phyloP scores from a whole-genome alignment of 2,797 vertebrate genomes.

The Taenioides sp. region DNA sequence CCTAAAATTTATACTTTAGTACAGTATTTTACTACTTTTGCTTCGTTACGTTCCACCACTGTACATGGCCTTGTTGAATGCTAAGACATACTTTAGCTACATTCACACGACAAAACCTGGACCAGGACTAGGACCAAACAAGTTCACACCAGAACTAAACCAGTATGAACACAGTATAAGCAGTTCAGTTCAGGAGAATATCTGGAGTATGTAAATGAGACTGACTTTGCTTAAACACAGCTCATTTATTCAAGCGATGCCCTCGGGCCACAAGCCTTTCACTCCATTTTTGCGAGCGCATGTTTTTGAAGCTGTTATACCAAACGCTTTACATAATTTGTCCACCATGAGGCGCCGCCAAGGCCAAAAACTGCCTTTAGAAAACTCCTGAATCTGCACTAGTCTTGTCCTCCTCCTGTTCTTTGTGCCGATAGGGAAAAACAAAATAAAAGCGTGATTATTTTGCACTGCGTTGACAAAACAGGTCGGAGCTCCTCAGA shows the following conservation, averaged over 20 bases:
- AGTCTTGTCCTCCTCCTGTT: constrained; percentile 1
- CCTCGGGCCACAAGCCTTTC: neutral
- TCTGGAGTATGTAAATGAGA: neutral
- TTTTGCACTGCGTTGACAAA: constrained; percentile 48
- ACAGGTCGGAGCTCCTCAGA: constrained; percentile 15
- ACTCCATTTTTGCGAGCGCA: neutral
- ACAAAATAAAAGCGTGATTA: constrained; percentile 19
- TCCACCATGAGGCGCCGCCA: constrained; percentile 8
- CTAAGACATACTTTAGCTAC: no score
- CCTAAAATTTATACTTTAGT: no score
- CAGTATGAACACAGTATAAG: neutral
- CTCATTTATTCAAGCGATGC: neutral
- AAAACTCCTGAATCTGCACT: constrained; percentile 22
- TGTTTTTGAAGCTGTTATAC: neutral
- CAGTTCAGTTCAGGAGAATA: neutral
- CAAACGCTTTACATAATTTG: constrained; percentile 4
- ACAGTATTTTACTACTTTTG: no score
- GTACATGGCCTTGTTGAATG: no score
- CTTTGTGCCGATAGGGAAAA: constrained; percentile 11
- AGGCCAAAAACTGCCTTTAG: constrained; percentile 8
- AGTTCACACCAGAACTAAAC: neutral
- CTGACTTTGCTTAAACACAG: neutral
- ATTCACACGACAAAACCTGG: no score
- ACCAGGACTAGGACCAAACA: neutral
- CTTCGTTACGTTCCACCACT: no score